These are phyloP conservation scores for Drosophila arawakana DNA, from an alignment of 1,140 invertebrate species.

Conservation along the genomic window DNA sequence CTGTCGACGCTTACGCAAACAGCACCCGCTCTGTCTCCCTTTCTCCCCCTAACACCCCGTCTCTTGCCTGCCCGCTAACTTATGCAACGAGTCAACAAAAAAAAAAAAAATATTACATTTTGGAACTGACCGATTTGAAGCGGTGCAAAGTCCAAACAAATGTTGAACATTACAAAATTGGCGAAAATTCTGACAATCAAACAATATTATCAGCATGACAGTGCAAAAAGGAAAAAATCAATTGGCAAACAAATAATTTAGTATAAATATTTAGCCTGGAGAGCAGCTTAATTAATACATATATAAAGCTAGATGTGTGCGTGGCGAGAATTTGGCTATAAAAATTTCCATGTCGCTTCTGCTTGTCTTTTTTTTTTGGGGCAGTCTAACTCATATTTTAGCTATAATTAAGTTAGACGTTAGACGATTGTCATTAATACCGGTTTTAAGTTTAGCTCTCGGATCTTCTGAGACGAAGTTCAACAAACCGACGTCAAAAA, in stretches of 20 bases:
- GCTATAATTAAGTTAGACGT: constrained; percentile 46
- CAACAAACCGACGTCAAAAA: constrained; percentile 59
- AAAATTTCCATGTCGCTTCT: constrained; percentile 28
- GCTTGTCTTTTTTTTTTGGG: neutral
- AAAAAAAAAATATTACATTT: constrained; percentile 39
- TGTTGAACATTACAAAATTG: constrained; percentile 14
- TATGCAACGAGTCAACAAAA: constrained; percentile 60
- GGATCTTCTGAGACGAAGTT: constrained; percentile 44
- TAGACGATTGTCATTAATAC: constrained; percentile 53
- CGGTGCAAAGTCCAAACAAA: constrained; percentile 55
- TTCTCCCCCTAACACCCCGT: neutral
- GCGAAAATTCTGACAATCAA: constrained; percentile 61
- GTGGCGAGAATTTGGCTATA: constrained; percentile 11
- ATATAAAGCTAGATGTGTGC: neutral
- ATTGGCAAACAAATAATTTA: constrained; percentile 13
- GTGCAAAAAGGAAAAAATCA: constrained; percentile 43
- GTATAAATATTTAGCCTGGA: constrained; percentile 1
- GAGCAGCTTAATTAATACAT: constrained; percentile 32
- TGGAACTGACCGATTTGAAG: constrained; percentile 53
- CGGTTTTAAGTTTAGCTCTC: constrained; percentile 44
- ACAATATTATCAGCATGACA: constrained; percentile 64
- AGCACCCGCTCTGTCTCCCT: constrained; percentile 23
- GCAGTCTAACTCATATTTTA: constrained; percentile 17
- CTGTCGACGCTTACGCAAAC: constrained; percentile 70
- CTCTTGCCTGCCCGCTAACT: constrained; percentile 31